These are phyloP conservation scores for Otolemur crassicaudatus DNA, from an alignment of 2,797 vertebrate species.

Conservation along the genomic window DNA sequence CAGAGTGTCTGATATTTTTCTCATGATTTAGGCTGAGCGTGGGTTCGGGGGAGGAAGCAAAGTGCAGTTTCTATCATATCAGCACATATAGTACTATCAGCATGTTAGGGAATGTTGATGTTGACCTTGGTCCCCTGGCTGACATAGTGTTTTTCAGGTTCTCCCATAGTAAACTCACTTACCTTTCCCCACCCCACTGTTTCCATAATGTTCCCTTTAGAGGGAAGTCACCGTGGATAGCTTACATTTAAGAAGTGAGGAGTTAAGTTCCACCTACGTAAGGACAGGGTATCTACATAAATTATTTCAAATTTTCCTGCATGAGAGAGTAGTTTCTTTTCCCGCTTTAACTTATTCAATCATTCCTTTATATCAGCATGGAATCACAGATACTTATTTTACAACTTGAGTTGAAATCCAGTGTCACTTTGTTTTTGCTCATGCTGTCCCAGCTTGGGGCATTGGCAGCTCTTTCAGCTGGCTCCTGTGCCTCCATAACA, in stretches of 20 bases:
- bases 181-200: fast-evolving
- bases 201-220: not conserved
- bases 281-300: not conserved
- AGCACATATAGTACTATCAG: not conserved
- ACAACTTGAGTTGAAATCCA: not conserved
- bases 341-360: not conserved
- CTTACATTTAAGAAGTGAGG: not conserved
- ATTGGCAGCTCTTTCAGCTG: not conserved
- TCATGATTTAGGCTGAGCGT: not conserved
- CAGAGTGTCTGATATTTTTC: not conserved
- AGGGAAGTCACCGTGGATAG: not conserved
- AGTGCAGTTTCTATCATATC: not conserved
- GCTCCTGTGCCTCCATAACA: not conserved
- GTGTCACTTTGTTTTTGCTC: not conserved
- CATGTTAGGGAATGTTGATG: not conserved
- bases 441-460: not conserved
- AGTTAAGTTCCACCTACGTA: not conserved
- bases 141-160: not conserved
- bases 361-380: not conserved
- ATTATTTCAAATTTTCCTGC: not conserved
- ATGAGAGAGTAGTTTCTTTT: not conserved
- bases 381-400: not conserved
- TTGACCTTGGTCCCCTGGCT: not conserved
- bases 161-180: not conserved
- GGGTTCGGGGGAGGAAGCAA: not conserved